phyloP scores from a whole-genome alignment of 2,113 vertebrate species.

The Casuarius casuarius region DNA sequence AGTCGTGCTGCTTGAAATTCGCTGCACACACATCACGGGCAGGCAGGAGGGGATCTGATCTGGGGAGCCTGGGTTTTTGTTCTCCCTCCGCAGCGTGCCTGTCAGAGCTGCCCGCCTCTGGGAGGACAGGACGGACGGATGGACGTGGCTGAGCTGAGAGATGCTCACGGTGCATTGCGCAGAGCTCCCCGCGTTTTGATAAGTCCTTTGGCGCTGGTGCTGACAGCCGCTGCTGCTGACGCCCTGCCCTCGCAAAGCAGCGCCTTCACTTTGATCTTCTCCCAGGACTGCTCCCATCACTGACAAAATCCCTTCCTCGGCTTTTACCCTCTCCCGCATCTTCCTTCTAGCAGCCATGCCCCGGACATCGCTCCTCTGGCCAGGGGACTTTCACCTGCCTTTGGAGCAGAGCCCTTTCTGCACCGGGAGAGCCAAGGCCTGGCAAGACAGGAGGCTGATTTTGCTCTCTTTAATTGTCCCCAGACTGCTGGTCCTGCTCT shows the following conservation, averaged over 20 bases:
- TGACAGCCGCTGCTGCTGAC: background rate
- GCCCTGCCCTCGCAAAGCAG: background rate
- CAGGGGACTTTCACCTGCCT: background rate
- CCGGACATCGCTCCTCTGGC: background rate
- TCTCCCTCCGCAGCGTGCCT: slow-evolving; percentile 15
- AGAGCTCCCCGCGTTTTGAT: background rate
- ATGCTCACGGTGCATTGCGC: background rate
- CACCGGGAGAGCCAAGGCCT: background rate
- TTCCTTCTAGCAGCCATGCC: background rate
- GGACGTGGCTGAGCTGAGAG: slow-evolving; percentile 24
- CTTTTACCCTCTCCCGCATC: background rate
- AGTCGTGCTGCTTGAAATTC: background rate
- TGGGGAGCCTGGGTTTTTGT: background rate
- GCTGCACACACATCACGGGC: rapidly evolving
- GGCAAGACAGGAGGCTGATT: rapidly evolving
- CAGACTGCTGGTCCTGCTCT: background rate
- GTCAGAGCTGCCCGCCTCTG: background rate
- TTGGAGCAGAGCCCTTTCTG: background rate
- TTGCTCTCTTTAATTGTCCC: background rate
- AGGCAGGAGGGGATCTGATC: background rate
- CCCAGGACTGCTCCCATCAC: background rate
- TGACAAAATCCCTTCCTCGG: background rate
- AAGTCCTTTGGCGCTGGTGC: background rate
- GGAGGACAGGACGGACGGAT: slow-evolving; percentile 22
- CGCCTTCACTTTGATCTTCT: background rate